phyloP scores from a whole-genome alignment of 2,888 invertebrate genomes.

The Caenorhabditis plicata region DNA sequence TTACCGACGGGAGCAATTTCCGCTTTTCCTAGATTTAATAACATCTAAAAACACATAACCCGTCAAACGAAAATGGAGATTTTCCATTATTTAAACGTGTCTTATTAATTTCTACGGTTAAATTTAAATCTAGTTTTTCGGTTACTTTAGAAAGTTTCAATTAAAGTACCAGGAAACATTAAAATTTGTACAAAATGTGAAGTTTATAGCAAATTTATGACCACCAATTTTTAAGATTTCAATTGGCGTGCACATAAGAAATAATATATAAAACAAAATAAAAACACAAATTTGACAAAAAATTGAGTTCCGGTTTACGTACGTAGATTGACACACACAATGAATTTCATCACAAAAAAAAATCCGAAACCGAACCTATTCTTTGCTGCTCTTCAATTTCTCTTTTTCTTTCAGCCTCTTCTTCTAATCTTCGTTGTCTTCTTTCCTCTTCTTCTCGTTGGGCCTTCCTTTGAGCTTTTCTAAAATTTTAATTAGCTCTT shows the following conservation, averaged over 20 bases:
- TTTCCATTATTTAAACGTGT: no score
- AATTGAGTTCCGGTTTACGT: not conserved
- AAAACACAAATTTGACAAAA: not conserved
- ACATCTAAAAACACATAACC: no score
- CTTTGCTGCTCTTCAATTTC: not conserved
- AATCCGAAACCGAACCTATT: not conserved
- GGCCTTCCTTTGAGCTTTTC: no score
- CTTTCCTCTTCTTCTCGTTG: conserved; percentile 1
- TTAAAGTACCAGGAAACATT: no score
- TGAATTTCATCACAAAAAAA: not conserved
- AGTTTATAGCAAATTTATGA: not conserved
- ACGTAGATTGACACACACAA: conserved; percentile 1
- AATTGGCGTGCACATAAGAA: no score
- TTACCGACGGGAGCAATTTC: no score
- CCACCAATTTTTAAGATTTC: not conserved
- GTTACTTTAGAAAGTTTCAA: conserved; percentile 1
- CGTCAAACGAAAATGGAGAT: no score
- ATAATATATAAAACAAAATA: not conserved
- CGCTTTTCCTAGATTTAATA: no score
- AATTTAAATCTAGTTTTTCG: no score
- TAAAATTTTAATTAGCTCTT: no score
- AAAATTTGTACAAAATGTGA: not conserved
- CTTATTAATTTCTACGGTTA: no score
- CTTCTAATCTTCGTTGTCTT: not conserved
- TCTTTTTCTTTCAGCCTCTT: conserved; percentile 1